These are phyloP conservation scores for Jacana jacana DNA, from an alignment of 2,113 vertebrate species.

Conservation along the genomic window DNA sequence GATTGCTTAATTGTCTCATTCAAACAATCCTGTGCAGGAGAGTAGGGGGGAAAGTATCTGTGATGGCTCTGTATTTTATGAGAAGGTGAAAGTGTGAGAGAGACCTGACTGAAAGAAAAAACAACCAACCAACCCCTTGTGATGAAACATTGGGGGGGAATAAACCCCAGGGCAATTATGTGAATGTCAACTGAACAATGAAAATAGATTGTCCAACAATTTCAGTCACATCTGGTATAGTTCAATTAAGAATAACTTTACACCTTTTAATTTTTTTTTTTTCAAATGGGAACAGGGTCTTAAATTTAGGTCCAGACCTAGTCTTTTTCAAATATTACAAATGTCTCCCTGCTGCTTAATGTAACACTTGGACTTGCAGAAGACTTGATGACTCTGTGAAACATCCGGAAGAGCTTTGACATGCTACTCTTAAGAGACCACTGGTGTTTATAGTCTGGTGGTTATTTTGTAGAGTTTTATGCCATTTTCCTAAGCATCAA, in stretches of 20 bases:
- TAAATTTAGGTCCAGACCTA: neutral
- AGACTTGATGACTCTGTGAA: neutral
- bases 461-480: neutral
- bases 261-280: too few relatives aligned
- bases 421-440: neutral
- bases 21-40: neutral
- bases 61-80: neutral
- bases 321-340: neutral
- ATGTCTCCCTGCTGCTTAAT: neutral
- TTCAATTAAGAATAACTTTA: neutral
- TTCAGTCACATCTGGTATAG: neutral
- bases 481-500: neutral
- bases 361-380: neutral
- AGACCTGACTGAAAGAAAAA: neutral
- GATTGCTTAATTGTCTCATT: neutral
- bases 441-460: neutral
- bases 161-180: neutral
- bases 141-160: neutral
- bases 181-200: neutral
- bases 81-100: neutral
- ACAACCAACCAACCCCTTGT: neutral
- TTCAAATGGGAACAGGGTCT: accelerated
- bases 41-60: neutral
- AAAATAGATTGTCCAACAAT: neutral
- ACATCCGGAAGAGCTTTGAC: neutral